phyloP scores from a whole-genome alignment of 2,888 invertebrate species.

The Tipula confusa region DNA sequence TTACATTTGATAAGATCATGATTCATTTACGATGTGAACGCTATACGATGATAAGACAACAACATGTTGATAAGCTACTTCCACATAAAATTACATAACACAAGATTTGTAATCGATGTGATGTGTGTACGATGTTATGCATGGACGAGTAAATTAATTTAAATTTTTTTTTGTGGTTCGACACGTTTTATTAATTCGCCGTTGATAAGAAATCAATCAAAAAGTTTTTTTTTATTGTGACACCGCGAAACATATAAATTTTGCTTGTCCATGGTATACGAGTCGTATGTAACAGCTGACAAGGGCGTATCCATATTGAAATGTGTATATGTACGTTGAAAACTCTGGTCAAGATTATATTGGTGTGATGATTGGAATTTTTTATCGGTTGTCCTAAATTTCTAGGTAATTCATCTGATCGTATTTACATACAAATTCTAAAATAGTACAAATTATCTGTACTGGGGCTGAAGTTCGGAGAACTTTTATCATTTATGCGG shows the following conservation, averaged over 20 bases:
- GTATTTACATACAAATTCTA: too few species aligned
- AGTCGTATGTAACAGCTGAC: too few species aligned
- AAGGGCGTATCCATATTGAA: background rate
- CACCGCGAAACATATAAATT: background rate
- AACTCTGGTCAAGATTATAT: background rate
- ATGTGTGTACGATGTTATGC: background rate
- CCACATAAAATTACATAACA: background rate
- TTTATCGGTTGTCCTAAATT: background rate
- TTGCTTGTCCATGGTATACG: background rate
- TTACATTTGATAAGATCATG: too few species aligned
- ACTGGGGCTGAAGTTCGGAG: too few species aligned
- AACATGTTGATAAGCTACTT: too few species aligned
- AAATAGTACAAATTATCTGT: too few species aligned
- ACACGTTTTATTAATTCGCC: background rate
- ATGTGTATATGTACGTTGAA: background rate
- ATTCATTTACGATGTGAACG: background rate
- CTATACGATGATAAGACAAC: background rate
- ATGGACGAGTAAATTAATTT: background rate
- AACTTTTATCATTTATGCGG: too few species aligned
- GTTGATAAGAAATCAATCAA: background rate
- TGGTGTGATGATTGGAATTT: background rate
- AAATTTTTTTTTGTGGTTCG: slow-evolving; percentile 5
- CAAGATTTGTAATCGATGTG: background rate
- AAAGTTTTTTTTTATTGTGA: background rate
- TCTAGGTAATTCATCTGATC: background rate